phyloP scores from a whole-genome alignment of 2,888 invertebrate genomes.

The Clanis bilineata region DNA sequence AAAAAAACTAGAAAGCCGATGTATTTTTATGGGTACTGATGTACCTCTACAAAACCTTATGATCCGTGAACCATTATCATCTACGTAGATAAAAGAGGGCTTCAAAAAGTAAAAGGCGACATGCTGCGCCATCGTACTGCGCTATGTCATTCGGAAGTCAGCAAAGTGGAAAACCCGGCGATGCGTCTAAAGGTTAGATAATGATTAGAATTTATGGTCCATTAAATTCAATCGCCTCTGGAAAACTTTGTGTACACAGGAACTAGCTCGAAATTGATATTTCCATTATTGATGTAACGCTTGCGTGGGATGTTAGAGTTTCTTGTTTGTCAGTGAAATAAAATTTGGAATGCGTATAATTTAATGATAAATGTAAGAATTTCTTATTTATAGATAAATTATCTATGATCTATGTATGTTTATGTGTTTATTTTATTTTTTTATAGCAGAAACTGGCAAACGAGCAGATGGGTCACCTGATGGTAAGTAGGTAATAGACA shows the following conservation, averaged over 20 bases:
- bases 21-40: not conserved
- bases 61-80: not conserved
- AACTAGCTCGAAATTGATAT: not conserved
- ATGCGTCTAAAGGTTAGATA: slow-evolving; percentile 23
- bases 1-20: too few species aligned
- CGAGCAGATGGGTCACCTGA: too few species aligned
- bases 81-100: not conserved
- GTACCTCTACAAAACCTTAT: not conserved
- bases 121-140: not conserved
- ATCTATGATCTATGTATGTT: too few species aligned
- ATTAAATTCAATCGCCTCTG: slow-evolving; percentile 18
- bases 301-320: not conserved
- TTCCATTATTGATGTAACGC: not conserved
- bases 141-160: slow-evolving; percentile 1
- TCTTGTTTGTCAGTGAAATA: not conserved
- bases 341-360: too few species aligned
- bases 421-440: too few species aligned
- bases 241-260: not conserved
- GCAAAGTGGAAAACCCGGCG: slow-evolving; percentile 19
- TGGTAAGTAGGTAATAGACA: too few species aligned
- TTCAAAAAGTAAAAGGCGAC: not conserved
- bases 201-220: slow-evolving; percentile 23
- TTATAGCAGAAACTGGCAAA: too few species aligned
- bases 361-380: too few species aligned
- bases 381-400: too few species aligned